Percentiles rank a stretch among this genome's conserved stretches.
Evolutionary conservation across 2,888 invertebrate species (phyloP).

Genomic region (Margaritifera margaritifera): DNA sequence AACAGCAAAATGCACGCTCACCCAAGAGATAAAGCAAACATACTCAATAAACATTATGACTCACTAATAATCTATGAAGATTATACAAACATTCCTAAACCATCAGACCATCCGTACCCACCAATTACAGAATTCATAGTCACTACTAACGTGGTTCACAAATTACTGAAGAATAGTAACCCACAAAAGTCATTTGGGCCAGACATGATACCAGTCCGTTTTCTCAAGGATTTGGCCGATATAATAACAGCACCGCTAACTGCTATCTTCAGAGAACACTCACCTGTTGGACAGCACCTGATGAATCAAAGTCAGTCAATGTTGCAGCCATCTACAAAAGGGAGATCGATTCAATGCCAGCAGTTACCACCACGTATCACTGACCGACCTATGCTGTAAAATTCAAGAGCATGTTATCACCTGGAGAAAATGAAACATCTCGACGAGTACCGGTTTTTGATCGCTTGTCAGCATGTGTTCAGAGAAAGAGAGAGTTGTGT

Average conservation of each 20-base stretch:
- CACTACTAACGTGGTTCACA: neutral
- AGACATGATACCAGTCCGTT: neutral
- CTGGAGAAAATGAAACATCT: neutral
- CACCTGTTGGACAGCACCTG: neutral
- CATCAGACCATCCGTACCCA: neutral
- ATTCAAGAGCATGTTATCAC: neutral
- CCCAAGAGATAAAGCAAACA: neutral
- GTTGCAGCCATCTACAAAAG: too few relatives aligned
- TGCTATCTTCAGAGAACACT: too few relatives aligned
- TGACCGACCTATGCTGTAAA: neutral
- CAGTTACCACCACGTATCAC: neutral
- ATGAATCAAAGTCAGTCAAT: neutral
- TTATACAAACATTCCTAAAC: neutral
- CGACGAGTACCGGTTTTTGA: neutral
- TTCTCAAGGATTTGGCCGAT: neutral
- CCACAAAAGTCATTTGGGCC: neutral
- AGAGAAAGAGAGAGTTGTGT: constrained; percentile 5
- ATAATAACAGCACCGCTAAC: neutral
- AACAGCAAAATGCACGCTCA: neutral
- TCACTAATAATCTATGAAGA: neutral
- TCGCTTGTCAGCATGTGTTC: constrained; percentile 1
- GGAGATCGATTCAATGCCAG: too few relatives aligned
- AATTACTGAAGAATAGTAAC: neutral
- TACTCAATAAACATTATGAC: neutral
- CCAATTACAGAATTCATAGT: neutral